A percentile compares a stretch with the other conserved stretches of the same genome.
Conservation (phyloP, 2,888 invertebrate genomes). For the Pandemis cinnamomeana region DNA sequence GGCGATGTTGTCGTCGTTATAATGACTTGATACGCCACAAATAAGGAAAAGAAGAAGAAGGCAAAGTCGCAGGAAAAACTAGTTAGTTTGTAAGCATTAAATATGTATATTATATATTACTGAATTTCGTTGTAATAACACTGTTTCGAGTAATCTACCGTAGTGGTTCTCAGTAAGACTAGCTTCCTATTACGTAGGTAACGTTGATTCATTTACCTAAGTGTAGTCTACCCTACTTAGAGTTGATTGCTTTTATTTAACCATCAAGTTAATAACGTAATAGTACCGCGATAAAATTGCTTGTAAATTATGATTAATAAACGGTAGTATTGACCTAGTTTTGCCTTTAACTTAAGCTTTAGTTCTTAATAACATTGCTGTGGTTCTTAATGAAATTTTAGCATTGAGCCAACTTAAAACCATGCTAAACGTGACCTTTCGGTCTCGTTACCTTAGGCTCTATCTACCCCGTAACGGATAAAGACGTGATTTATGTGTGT, state of each 20-base stretch:
- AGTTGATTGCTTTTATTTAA: conserved; percentile 40
- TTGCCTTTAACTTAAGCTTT: neutral
- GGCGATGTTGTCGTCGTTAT: too few species aligned
- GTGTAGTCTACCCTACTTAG: conserved; percentile 37
- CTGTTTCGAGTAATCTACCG: neutral
- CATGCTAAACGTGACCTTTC: too few species aligned
- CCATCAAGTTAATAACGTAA: conserved; percentile 37
- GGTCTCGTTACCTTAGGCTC: too few species aligned
- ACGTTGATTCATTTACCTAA: conserved; percentile 39
- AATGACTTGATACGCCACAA: too few species aligned
- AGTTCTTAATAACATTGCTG: neutral
- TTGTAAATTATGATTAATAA: conserved; percentile 31
- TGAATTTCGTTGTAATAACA: neutral
- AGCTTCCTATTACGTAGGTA: neutral
- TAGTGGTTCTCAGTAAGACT: conserved; percentile 2
- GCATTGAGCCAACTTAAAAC: too few species aligned
- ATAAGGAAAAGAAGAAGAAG: too few species aligned
- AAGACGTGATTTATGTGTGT: too few species aligned
- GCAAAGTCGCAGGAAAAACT: too few species aligned
- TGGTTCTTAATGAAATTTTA: too few species aligned
- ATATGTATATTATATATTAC: neutral
- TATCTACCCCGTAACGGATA: too few species aligned
- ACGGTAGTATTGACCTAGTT: conserved; percentile 6
- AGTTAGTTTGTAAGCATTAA: neutral
- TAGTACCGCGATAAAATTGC: conserved; percentile 25